Evolutionary conservation across 2,888 invertebrate genomes (phyloP).

Genomic region (Ischnus inquisitorius): DNA sequence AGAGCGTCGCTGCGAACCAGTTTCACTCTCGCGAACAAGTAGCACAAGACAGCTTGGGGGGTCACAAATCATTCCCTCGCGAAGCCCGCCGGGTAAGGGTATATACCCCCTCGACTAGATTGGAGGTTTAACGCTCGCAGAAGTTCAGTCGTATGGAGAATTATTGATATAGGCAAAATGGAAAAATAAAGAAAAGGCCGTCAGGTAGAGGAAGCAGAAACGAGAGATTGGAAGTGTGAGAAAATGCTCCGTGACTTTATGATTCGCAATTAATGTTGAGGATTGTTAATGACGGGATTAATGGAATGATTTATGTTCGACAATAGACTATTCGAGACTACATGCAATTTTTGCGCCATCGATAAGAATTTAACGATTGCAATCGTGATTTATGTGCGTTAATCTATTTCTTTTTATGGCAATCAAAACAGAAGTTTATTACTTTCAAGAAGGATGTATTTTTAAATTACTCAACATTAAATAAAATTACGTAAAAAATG

Average conservation of each 20-base stretch:
- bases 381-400: no score
- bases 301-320: no score
- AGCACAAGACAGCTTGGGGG: slow-evolving; percentile 18
- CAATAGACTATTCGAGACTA: no score
- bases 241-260: background rate
- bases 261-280: background rate
- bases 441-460: no score
- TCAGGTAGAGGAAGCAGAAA: background rate
- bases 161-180: slow-evolving; percentile 18
- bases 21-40: slow-evolving; percentile 12
- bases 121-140: slow-evolving; percentile 21
- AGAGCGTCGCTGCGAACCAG: background rate
- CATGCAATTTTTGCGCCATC: no score
- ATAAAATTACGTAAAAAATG: no score
- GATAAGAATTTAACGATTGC: no score
- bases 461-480: no score
- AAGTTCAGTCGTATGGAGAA: slow-evolving; percentile 25
- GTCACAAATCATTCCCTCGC: slow-evolving; percentile 28
- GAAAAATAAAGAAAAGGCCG: background rate
- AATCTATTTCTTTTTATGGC: no score
- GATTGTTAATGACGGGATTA: no score
- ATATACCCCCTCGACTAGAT: slow-evolving; percentile 9
- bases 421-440: no score
- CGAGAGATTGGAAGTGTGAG: slow-evolving; percentile 3
- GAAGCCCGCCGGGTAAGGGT: slow-evolving; percentile 1